phyloP scores from a whole-genome alignment of 2,797 vertebrate species.

The Meriones psammophilus region DNA sequence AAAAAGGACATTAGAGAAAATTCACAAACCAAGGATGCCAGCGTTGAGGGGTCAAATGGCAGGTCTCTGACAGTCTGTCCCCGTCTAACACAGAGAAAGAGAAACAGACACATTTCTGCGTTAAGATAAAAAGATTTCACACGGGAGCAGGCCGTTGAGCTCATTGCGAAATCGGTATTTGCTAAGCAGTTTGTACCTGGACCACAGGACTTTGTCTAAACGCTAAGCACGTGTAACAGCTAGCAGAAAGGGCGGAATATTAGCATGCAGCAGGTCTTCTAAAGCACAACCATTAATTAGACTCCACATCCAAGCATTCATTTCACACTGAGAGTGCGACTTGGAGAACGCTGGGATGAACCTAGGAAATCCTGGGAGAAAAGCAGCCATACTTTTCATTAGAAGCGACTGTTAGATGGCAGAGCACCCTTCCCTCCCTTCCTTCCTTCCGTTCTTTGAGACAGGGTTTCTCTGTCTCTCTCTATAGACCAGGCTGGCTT shows the following conservation, averaged over 20 bases:
- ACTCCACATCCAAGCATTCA: not conserved
- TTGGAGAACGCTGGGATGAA: conserved; percentile 21
- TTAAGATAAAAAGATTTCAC: not conserved
- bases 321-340: conserved; percentile 23
- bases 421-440: too few relatives aligned
- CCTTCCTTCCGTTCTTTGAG: not conserved
- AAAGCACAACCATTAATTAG: conserved; percentile 42
- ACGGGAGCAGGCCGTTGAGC: not conserved
- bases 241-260: not conserved
- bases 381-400: not conserved
- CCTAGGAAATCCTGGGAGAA: not conserved
- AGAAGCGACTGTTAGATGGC: not conserved
- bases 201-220: not conserved
- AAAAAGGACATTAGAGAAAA: not conserved
- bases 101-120: not conserved
- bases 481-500: not conserved
- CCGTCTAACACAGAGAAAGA: conserved; percentile 4
- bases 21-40: not conserved
- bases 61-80: not conserved
- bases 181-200: not conserved
- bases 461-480: too few relatives aligned
- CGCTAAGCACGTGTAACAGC: not conserved
- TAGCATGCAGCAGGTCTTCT: conserved; percentile 1
- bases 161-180: conserved; percentile 52
- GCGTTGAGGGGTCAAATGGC: not conserved